A percentile compares a stretch with the other conserved stretches of the same genome.
Conservation (phyloP, 2,797 vertebrate genomes). For the Coccyzus lansbergi region DNA sequence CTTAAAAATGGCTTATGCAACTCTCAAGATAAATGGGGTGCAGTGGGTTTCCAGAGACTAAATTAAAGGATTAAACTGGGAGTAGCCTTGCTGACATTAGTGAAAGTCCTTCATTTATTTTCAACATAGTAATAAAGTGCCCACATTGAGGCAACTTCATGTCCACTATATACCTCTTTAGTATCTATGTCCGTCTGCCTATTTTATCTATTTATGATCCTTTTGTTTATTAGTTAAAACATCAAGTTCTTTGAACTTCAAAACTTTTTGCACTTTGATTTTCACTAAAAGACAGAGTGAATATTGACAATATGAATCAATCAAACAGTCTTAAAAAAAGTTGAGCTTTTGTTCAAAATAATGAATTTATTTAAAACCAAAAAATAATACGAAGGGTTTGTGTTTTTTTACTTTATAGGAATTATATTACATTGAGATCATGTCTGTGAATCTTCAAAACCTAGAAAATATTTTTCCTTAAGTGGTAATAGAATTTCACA, state of each 20-base stretch:
- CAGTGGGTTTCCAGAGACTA: not conserved
- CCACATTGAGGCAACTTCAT: not conserved
- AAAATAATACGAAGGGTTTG: rapidly evolving
- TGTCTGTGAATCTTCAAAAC: not conserved
- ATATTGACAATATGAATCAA: not conserved
- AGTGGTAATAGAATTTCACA: not conserved
- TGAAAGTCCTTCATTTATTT: not conserved
- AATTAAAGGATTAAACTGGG: not conserved
- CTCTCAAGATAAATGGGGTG: not conserved
- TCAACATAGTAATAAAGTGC: not conserved
- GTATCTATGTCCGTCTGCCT: not conserved
- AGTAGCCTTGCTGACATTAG: not conserved
- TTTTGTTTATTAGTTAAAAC: not conserved
- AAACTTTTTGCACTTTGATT: not conserved
- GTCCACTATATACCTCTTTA: not conserved
- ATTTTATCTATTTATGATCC: not conserved
- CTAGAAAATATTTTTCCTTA: not conserved
- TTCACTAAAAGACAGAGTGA: not conserved
- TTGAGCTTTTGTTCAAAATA: not conserved
- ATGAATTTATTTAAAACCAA: not conserved
- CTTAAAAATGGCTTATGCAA: not conserved
- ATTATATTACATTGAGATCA: not conserved
- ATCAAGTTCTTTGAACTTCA: rapidly evolving
- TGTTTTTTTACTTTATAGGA: not conserved
- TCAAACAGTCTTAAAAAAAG: not conserved